Evolutionary conservation across 2,797 vertebrate genomes (phyloP), one percentile per base, ranked within the genome.

Genomic region (Steatocranus sp.): DNA sequence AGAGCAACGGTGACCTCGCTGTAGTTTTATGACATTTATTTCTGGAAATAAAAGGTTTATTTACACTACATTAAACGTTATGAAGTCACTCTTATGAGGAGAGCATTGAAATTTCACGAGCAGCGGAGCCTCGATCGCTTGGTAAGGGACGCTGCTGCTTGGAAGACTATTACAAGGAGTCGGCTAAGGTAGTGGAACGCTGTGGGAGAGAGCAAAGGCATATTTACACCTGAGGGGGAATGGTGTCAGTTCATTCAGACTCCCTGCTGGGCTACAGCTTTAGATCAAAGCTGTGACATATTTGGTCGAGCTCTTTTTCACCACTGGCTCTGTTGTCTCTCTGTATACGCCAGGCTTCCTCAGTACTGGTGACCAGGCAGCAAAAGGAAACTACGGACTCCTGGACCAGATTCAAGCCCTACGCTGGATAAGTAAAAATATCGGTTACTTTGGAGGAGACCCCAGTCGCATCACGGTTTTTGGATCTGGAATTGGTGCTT

Each of bases 341-440:
- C 61, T 83, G 30, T 86, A 81, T n/a, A 34, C 94, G 66, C 74
- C 95, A 99, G 98, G 99, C 76, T 99, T 99, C 94, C 96, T 99
- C 89, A 99, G 99, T 83, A 99, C 98, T 20, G 99, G 99, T n/a
- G 98, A 99, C 95, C 98, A 99, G 95, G 99, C 99, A 58, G 98
- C 98, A 78, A 99, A 99, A 95, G 99, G 99, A 90, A 99, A 99
- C 94, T 99, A 99, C 75, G 98, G 98, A 81, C 97, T 99, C 79
- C 96, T 99, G 91, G 99, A 99, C 94, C 97, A 99, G 93, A 99
- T 99, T 86, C 98, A 99, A 94, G 99, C 98, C 80, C 96, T 99
- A 83, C 96, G 98, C 84, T 99, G 99, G 96, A 97, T 97, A 89
- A 96, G 94, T 88, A 96, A 96, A 94, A 97, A 97, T 89, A 96